These are phyloP conservation scores for Samia ricini DNA, from an alignment of 1,140 invertebrate genomes.

Conservation along the genomic window DNA sequence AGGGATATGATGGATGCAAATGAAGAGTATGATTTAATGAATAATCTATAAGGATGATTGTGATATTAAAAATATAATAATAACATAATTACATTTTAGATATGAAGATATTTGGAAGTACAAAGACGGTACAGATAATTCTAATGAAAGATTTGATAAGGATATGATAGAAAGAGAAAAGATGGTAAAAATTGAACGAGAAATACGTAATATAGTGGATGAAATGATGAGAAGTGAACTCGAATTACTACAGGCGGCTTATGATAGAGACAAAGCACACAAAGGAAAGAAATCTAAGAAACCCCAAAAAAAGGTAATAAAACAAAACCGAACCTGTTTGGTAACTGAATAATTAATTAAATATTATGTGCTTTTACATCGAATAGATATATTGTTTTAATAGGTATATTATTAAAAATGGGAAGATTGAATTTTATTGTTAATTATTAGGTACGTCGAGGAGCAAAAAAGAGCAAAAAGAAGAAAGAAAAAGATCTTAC, in stretches of 20 bases:
- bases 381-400: too few species aligned
- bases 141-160: slow-evolving; percentile 81
- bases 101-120: slow-evolving; percentile 89
- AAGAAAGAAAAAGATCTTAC: slow-evolving; percentile 98
- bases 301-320: slow-evolving; percentile 83
- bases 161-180: slow-evolving; percentile 92
- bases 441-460: slow-evolving; percentile 80
- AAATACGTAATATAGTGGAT: slow-evolving; percentile 90
- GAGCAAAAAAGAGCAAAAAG: slow-evolving; percentile 92
- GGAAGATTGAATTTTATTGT: not conserved
- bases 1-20: slow-evolving; percentile 79
- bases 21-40: slow-evolving; percentile 78
- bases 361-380: too few species aligned
- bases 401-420: too few species aligned
- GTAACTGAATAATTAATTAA: too few species aligned
- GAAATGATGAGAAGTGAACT: slow-evolving; percentile 91
- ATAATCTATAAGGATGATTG: too few species aligned
- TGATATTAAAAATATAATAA: not conserved
- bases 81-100: slow-evolving; percentile 41
- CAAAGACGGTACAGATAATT: slow-evolving; percentile 86
- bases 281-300: slow-evolving; percentile 89
- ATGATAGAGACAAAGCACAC: slow-evolving; percentile 84
- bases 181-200: slow-evolving; percentile 88
- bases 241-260: slow-evolving; percentile 87
- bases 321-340: slow-evolving; percentile 4